Conservation (phyloP, 1,140 invertebrate species). For the Acromyrmex echinatior region DNA sequence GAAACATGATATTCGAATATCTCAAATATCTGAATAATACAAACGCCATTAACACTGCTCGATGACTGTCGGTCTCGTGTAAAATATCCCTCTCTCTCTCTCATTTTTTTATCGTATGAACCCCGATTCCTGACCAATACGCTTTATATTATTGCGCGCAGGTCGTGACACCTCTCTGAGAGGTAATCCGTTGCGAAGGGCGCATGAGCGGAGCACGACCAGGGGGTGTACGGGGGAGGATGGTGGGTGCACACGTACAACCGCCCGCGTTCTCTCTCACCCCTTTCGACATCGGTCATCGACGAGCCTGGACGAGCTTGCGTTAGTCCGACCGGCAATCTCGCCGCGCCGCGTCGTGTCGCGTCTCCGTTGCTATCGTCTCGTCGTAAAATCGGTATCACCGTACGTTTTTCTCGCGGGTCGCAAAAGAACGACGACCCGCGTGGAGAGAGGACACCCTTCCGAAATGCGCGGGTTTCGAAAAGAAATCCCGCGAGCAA, state of each 20-base stretch:
- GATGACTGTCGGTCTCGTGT: not conserved
- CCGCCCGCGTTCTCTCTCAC: slow-evolving; percentile 61
- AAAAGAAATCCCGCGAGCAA: not conserved
- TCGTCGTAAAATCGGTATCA: not conserved
- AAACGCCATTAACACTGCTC: not conserved
- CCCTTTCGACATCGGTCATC: slow-evolving; percentile 65
- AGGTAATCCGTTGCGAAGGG: slow-evolving; percentile 68
- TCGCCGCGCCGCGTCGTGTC: slow-evolving; percentile 65
- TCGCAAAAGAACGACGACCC: not conserved
- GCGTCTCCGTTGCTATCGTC: slow-evolving; percentile 27
- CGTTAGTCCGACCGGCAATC: slow-evolving; percentile 73
- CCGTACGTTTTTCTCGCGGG: not conserved
- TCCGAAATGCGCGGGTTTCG: not conserved
- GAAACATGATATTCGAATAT: slow-evolving; percentile 30
- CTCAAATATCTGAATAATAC: slow-evolving; percentile 14
- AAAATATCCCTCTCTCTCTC: not conserved
- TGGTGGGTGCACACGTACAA: slow-evolving; percentile 46
- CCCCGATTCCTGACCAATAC: slow-evolving; percentile 18
- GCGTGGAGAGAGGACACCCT: not conserved
- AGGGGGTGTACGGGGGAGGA: slow-evolving; percentile 48
- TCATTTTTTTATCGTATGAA: not conserved
- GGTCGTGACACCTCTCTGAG: slow-evolving; percentile 26
- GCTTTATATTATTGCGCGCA: slow-evolving; percentile 52
- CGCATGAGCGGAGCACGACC: slow-evolving; percentile 80
- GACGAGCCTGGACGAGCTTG: slow-evolving; percentile 69